Evolutionary conservation across 1,140 invertebrate species (phyloP).

Genomic region (Calliphora vicina): DNA sequence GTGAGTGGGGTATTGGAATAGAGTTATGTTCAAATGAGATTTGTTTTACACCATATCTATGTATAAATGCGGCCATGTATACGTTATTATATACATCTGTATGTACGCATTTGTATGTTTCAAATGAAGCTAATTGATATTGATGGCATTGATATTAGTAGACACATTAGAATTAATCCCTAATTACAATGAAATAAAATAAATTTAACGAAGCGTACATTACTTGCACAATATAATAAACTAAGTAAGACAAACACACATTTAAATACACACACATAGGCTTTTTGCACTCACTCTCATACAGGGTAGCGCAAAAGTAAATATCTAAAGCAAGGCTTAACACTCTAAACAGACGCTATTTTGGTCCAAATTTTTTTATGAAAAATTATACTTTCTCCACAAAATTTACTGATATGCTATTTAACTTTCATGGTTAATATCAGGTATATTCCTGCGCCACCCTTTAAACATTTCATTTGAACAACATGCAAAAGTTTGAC

Average conservation of each 20-base stretch:
- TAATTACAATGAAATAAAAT: constrained; percentile 36
- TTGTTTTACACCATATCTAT: background rate
- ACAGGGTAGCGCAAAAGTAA: too few relatives aligned
- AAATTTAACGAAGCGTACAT: constrained; percentile 29
- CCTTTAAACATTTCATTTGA: background rate
- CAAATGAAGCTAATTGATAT: constrained; percentile 31
- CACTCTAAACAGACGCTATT: too few relatives aligned
- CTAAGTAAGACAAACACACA: background rate
- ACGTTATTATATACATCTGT: background rate
- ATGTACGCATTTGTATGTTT: background rate
- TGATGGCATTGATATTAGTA: constrained; percentile 28
- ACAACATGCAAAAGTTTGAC: background rate
- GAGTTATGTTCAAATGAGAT: background rate
- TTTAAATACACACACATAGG: background rate
- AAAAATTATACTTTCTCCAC: too few relatives aligned
- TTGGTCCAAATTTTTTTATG: too few relatives aligned
- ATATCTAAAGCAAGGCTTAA: too few relatives aligned
- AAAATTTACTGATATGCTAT: too few relatives aligned
- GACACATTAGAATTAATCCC: constrained; percentile 37
- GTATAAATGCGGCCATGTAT: background rate
- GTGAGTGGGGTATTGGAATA: background rate
- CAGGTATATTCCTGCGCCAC: background rate
- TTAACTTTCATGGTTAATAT: background rate
- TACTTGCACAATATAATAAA: constrained; percentile 2
- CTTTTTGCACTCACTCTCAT: background rate